Evolutionary conservation across 2,113 vertebrate genomes (phyloP).

Genomic region (Nanger granti): DNA sequence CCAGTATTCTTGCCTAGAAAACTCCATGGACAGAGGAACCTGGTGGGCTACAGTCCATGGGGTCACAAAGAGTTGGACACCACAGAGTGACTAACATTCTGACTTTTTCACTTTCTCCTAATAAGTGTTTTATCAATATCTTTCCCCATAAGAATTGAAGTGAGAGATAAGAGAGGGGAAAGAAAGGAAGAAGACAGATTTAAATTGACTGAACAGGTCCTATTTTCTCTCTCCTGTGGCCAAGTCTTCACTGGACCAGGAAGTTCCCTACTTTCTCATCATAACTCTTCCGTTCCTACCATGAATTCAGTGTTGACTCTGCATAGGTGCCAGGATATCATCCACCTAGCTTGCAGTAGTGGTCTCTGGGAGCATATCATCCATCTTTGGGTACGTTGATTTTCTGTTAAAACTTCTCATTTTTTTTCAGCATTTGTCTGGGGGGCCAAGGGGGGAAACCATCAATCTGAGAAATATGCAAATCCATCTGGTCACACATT

Average conservation of each 20-base stretch:
- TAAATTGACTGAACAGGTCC: background rate
- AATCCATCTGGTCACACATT: background rate
- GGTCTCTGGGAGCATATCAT: background rate
- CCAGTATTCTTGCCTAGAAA: background rate
- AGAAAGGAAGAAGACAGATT: background rate
- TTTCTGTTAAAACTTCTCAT: background rate
- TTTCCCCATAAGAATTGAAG: background rate
- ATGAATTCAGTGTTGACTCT: background rate
- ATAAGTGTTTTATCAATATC: background rate
- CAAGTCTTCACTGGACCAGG: background rate
- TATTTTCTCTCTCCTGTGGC: background rate
- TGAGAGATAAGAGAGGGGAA: background rate
- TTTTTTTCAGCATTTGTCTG: background rate
- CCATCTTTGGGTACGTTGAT: background rate
- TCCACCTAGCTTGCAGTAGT: background rate
- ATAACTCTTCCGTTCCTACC: background rate
- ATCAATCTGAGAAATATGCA: background rate
- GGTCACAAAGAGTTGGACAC: background rate
- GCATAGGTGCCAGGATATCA: background rate
- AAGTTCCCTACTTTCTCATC: background rate
- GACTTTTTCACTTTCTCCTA: background rate
- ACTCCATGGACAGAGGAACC: background rate
- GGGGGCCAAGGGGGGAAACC: fast-evolving
- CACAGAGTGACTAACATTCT: background rate
- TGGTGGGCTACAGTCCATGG: background rate